Evolutionary conservation across 2,113 vertebrate species (phyloP).

Genomic region (Poicephalus meyeri): DNA sequence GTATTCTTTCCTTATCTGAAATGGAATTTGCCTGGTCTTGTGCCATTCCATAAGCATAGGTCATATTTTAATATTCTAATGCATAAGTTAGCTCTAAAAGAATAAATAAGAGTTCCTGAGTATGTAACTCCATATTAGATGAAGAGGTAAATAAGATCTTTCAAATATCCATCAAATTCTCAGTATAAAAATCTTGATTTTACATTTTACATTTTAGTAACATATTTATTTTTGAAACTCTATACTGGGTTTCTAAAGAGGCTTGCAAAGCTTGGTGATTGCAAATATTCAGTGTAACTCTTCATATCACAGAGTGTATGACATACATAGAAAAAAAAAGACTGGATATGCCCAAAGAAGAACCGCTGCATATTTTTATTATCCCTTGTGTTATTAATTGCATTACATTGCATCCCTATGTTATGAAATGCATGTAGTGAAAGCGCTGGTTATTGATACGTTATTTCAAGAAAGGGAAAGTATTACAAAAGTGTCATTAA

Average conservation of each 20-base stretch:
- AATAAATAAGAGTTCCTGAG: background rate
- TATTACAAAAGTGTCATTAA: background rate
- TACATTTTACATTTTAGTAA: background rate
- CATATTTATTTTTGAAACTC: background rate
- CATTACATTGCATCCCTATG: background rate
- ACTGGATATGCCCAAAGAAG: background rate
- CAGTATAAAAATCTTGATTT: background rate
- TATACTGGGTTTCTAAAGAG: background rate
- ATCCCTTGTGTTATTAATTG: background rate
- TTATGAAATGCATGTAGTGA: background rate
- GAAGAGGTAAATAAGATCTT: background rate
- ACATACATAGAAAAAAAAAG: background rate
- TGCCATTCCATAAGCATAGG: background rate
- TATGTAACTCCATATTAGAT: background rate
- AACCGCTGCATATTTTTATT: background rate
- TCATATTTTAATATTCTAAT: background rate
- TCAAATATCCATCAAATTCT: background rate
- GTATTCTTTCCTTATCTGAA: background rate
- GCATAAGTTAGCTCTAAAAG: background rate
- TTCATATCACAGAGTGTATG: background rate
- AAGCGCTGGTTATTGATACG: background rate
- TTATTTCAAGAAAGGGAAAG: background rate
- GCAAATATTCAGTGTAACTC: background rate
- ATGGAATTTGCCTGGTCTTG: background rate
- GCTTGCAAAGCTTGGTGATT: background rate